phyloP scores from a whole-genome alignment of 2,888 invertebrate genomes.

The Ariolimax columbianus region DNA sequence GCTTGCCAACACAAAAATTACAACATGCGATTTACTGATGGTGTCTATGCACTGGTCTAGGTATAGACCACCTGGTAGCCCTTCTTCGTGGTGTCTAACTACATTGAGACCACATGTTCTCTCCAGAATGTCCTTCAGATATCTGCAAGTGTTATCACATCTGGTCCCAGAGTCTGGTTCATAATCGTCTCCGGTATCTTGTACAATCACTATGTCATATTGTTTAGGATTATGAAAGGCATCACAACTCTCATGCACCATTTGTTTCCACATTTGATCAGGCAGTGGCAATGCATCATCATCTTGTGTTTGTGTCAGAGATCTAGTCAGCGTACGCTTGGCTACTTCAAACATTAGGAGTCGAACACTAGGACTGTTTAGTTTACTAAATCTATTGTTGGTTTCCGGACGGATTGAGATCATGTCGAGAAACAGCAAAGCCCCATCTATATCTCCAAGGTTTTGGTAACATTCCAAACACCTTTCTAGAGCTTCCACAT shows the following conservation, averaged over 20 bases:
- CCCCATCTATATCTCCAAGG: background rate
- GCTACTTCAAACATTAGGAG: background rate
- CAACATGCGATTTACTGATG: background rate
- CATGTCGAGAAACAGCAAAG: conserved; percentile 12
- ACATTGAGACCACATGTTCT: background rate
- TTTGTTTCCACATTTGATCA: conserved; percentile 1
- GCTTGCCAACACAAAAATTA: background rate
- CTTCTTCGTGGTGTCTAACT: background rate
- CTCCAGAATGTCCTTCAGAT: background rate
- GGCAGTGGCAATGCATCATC: background rate
- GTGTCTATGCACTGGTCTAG: background rate
- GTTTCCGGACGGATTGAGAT: background rate
- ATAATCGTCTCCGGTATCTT: background rate
- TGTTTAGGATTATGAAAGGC: background rate
- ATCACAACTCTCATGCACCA: background rate
- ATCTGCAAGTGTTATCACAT: background rate
- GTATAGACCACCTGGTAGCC: background rate
- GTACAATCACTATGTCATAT: conserved; percentile 14
- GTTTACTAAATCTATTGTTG: background rate
- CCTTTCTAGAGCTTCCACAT: background rate
- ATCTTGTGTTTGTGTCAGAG: background rate
- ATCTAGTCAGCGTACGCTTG: background rate
- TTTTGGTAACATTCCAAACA: background rate
- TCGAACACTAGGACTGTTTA: background rate
- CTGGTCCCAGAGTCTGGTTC: background rate